Evolutionary conservation across 2,797 vertebrate species (phyloP).

Genomic region (Epinephelus malabaricus): DNA sequence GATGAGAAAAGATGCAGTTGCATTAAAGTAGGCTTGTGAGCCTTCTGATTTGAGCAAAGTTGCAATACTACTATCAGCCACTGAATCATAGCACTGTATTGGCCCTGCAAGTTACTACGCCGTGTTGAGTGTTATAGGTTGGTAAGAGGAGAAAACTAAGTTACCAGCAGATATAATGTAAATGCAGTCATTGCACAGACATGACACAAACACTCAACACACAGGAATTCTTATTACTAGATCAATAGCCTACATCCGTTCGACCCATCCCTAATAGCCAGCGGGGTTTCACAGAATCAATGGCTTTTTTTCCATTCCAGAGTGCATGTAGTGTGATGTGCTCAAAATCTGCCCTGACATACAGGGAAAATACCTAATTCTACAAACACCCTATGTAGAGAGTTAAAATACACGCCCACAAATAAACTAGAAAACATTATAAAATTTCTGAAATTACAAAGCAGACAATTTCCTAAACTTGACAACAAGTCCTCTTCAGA

Average conservation of each 20-base stretch:
- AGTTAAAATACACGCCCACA: too few relatives aligned
- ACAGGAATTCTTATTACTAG: conserved; percentile 28
- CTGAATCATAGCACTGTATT: not conserved
- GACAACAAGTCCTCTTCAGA: not conserved
- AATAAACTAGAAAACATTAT: not conserved
- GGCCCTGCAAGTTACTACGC: not conserved
- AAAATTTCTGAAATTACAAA: not conserved
- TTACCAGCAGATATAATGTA: not conserved
- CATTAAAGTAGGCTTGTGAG: not conserved
- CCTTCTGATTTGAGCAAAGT: not conserved
- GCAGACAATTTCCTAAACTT: too few relatives aligned
- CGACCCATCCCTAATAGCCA: conserved; percentile 60
- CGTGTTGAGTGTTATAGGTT: not conserved
- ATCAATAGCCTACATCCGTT: conserved; percentile 62
- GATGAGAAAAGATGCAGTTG: not conserved
- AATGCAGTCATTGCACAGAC: conserved; percentile 6
- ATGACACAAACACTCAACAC: not conserved
- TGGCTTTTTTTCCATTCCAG: conserved; percentile 64
- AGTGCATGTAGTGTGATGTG: conserved; percentile 4
- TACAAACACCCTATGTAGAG: not conserved
- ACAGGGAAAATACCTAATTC: not conserved
- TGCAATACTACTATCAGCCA: not conserved
- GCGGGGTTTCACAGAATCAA: conserved; percentile 63
- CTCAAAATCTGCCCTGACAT: conserved; percentile 12
- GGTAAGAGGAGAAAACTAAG: not conserved